Base-by-base conservation (phyloP, 1,140 invertebrate genomes). In the Maconellicoccus hirsutus region DNA sequence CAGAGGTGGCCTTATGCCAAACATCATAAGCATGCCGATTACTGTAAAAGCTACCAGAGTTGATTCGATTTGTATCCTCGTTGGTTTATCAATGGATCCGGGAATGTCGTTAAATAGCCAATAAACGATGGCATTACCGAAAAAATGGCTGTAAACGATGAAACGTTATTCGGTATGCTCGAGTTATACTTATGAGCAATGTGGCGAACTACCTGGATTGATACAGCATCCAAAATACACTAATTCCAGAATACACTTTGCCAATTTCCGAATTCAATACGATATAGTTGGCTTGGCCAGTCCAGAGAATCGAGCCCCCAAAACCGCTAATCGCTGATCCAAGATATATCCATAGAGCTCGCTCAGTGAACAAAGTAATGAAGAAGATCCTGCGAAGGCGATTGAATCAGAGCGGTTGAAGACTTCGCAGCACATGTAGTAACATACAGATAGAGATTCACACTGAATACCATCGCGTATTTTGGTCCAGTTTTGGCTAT, bases 151-250 rank as follows among this genome's bases (percentile, higher is more conserved):
- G 84, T n/a, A 73, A 87, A 85, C 70, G 71, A 23, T 8, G 3
- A 19, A 52, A 19, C 10, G 76, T 71, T 23, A 33, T 25, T 72
- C 70, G 71, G 8, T 27, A 26, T 25, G 12, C 29, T 33, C 59
- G 23, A 33, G 14, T 1, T 8, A 33, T 25, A 16, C 10, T 66
- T 22, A 33, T 12, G n/a, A n/a, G n/a, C n/a, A n/a, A n/a, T n/a
- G n/a, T n/a, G n/a, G n/a, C n/a, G n/a, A 78, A 72, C 76, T 79
- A 91, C 89, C 89, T 93, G 75, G 85, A 88, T 78, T 98, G 94
- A 59, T 97, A 83, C 78, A 98, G 86, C 0, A 94, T 94, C 94
- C 94, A 98, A 78, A 98, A 98, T 16, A 98, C 82, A 21, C 94
- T 94, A 25, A 92, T 93, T 80, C 98, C 97, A 75, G 93, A 84